Conservation (phyloP, 2,888 invertebrate genomes). For the Phorcus lineatus region DNA sequence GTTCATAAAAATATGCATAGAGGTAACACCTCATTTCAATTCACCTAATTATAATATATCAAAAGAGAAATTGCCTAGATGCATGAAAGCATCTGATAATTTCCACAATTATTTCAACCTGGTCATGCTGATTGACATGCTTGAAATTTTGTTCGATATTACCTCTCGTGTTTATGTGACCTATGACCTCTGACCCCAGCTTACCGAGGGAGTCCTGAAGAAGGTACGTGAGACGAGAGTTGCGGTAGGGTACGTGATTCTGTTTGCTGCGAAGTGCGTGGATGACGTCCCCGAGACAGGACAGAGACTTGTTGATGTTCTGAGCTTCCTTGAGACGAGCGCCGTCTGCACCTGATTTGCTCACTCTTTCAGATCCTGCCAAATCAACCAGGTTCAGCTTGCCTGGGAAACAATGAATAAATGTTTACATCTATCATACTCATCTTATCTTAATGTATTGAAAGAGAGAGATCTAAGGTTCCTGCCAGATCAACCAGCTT, state of each 20-base stretch:
- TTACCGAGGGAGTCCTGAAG: constrained; percentile 78
- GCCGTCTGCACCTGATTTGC: constrained; percentile 77
- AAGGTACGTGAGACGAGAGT: constrained; percentile 78
- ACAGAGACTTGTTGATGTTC: constrained; percentile 78
- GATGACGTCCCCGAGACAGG: constrained; percentile 78
- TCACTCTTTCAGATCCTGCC: constrained; percentile 77
- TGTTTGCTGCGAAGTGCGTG: constrained; percentile 77
- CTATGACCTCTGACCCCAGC: constrained; percentile 39
- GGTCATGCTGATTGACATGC: no score
- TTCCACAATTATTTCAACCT: no score
- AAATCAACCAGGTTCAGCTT: constrained; percentile 77
- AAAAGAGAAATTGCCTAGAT: no score
- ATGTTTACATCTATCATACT: not conserved
- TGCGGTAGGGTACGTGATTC: constrained; percentile 78
- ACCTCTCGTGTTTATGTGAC: no score
- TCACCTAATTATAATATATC: no score
- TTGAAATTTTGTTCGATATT: no score
- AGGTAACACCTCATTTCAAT: no score
- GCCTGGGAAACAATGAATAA: constrained; percentile 51
- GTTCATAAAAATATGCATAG: no score
- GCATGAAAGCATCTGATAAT: no score
- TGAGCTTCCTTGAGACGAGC: constrained; percentile 78
- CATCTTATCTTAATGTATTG: no score
- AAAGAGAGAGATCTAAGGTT: no score
- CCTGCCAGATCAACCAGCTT: no score